Percentiles rank a stretch among this genome's conserved stretches.
phyloP scores from a whole-genome alignment of 2,888 invertebrate genomes.

The Exocentrus adspersus region DNA sequence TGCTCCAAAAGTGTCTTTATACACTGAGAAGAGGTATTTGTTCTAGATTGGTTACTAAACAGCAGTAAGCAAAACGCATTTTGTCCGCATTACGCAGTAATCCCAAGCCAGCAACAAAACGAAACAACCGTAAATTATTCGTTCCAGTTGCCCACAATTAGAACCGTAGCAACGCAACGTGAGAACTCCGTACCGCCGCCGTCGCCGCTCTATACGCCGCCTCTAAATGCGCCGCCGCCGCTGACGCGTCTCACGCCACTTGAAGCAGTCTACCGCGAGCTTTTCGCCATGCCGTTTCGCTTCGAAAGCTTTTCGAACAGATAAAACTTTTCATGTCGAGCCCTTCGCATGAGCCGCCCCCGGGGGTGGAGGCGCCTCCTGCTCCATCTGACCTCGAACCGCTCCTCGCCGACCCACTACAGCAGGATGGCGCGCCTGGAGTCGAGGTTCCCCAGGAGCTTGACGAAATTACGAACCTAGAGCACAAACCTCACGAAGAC shows the following conservation, averaged over 20 bases:
- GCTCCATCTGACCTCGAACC: slow-evolving; percentile 64
- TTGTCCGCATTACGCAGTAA: slow-evolving; percentile 16
- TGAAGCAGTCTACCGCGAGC: slow-evolving; percentile 63
- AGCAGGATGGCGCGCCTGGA: slow-evolving; percentile 60
- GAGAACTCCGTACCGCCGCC: slow-evolving; percentile 27
- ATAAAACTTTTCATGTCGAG: slow-evolving; percentile 58
- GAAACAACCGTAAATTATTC: slow-evolving; percentile 7
- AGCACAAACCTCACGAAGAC: slow-evolving; percentile 59
- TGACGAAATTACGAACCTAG: slow-evolving; percentile 59
- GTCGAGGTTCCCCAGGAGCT: slow-evolving; percentile 56
- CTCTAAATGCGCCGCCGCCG: slow-evolving; percentile 61
- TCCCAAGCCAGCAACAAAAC: background rate
- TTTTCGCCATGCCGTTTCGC: slow-evolving; percentile 63
- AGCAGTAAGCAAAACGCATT: background rate
- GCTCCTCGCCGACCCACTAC: slow-evolving; percentile 56
- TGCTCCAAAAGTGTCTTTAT: no score
- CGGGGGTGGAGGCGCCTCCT: slow-evolving; percentile 50
- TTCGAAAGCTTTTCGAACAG: slow-evolving; percentile 58
- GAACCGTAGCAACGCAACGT: slow-evolving; percentile 30
- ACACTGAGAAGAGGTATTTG: no score
- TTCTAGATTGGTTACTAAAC: background rate
- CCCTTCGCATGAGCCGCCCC: slow-evolving; percentile 60
- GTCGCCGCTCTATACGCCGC: slow-evolving; percentile 12
- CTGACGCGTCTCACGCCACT: slow-evolving; percentile 60
- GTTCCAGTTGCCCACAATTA: slow-evolving; percentile 15